Evolutionary conservation across 2,113 vertebrate genomes (phyloP), one percentile per base, ranked within the genome.

Genomic region (Eonycteris spelaea): DNA sequence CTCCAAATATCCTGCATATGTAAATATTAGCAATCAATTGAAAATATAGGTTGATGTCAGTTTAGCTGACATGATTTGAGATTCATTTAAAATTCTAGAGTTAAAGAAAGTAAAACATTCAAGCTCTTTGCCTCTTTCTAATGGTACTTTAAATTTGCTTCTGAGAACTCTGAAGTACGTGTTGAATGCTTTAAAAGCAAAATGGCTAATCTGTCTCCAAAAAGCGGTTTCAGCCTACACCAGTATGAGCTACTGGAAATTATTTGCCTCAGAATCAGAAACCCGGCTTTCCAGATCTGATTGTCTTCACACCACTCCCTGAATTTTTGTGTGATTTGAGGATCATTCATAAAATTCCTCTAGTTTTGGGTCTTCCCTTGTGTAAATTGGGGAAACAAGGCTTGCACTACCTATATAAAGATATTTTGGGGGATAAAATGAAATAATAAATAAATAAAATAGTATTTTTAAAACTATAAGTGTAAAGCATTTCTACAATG

Each of bases 261-360:
- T 43, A 40, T 51, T 70, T 55, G 43, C 35, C 71, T 79, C 59
- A 21, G 57, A 86, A 15, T 90, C 24, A 24, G n/a, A 89, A 77
- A 28, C 70, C 12, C 38, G 16, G n/a, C 22, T 89, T 80, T 43
- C 63, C 4, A 26, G 14, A 59, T 22, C 51, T 55, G 19, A 7
- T 63, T 35, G 10, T 26, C 19, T 7, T 30, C n/a, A 6, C 0
- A 0, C 10, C 6, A 35, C 7, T 5, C 7, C 35, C 13, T 38
- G 6, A 4, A 30, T 45, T 48, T 94, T 53, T 84, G 19, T 95
- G 74, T 79, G 43, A 78, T 38, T 79, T 28, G 30, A 33, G 15
- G 33, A 70, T 75, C 86, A 83, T 92, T 86, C n/a, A 55, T 94
- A 87, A 95, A 30, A 67, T 21, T 2, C 43, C 13, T 92, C 21